Conservation (phyloP, 2,113 vertebrate genomes). For the Oxyruncus cristatus region DNA sequence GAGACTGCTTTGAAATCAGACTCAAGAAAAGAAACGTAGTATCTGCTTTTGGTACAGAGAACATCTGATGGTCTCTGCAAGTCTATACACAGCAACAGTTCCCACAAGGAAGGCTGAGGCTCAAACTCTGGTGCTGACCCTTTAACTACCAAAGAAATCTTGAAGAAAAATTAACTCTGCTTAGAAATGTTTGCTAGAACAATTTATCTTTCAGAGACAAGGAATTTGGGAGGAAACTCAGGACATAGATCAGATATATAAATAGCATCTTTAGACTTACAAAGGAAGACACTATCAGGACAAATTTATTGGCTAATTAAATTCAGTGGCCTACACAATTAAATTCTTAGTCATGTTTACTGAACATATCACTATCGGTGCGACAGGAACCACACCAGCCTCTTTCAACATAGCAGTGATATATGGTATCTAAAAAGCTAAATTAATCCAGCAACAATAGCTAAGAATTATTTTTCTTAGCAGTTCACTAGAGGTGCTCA, state of each 20-base stretch:
- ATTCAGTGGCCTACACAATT: not conserved
- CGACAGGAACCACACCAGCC: not conserved
- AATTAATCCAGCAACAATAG: constrained; percentile 5
- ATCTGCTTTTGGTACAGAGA: not conserved
- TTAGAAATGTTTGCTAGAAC: not conserved
- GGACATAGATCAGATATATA: not conserved
- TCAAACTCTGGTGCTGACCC: not conserved
- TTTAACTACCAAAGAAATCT: not conserved
- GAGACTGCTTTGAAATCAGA: not conserved
- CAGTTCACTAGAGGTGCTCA: not conserved
- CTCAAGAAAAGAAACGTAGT: not conserved
- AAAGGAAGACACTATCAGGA: not conserved
- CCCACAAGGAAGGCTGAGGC: not conserved
- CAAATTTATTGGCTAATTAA: constrained; percentile 28
- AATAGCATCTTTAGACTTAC: not conserved
- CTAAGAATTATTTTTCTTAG: not conserved
- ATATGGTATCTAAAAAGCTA: not conserved
- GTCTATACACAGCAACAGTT: not conserved
- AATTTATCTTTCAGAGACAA: not conserved
- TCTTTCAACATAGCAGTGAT: not conserved
- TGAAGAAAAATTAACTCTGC: not conserved
- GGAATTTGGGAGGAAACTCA: not conserved
- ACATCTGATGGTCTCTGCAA: not conserved
- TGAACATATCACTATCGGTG: not conserved
- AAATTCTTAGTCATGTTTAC: not conserved